Evolutionary conservation across 2,113 vertebrate species (phyloP).

Genomic region (Leucoraja erinaceus): DNA sequence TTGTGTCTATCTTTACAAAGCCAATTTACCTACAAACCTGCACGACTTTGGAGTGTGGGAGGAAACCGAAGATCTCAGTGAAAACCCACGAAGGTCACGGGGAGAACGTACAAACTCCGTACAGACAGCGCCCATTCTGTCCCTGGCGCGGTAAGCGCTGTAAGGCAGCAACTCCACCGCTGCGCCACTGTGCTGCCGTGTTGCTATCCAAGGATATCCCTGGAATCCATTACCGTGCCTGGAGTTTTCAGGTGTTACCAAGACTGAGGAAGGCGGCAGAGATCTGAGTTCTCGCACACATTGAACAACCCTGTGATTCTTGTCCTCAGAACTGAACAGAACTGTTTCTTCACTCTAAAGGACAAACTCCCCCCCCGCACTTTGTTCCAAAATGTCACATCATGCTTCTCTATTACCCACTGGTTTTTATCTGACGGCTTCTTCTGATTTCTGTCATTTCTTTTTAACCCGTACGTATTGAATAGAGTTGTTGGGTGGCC

Average conservation of each 20-base stretch:
- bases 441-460: conserved; percentile 20
- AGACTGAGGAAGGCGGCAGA: too few species aligned
- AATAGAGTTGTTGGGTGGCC: background rate
- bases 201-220: background rate
- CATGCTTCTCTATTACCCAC: background rate
- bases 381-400: background rate
- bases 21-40: too few species aligned
- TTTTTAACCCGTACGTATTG: background rate
- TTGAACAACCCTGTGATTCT: background rate
- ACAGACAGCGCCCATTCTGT: too few species aligned
- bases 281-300: background rate
- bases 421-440: background rate
- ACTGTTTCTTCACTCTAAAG: background rate
- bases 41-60: too few species aligned
- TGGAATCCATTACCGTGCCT: background rate
- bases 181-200: too few species aligned
- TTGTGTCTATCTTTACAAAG: too few species aligned
- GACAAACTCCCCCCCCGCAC: background rate
- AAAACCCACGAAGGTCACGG: too few species aligned
- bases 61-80: too few species aligned
- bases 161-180: too few species aligned
- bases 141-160: too few species aligned
- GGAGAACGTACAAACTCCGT: too few species aligned
- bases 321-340: background rate
- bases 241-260: background rate